Conservation (phyloP, 1,140 invertebrate genomes). For the Brachionus angularis region DNA sequence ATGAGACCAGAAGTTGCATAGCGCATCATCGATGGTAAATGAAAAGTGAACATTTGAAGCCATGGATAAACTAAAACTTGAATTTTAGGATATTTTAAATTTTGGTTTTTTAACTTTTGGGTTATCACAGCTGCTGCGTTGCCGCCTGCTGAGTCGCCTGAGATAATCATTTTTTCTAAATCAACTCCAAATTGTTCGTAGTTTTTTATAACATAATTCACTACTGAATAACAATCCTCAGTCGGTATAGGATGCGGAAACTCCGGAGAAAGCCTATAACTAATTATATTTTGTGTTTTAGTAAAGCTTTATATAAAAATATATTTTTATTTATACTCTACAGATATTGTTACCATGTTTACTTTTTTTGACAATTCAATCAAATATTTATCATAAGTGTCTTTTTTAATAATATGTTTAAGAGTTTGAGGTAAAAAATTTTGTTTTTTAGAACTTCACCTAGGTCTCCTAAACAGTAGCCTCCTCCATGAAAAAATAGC, state of each 20-base stretch:
- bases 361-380: conserved; percentile 14
- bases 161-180: conserved; percentile 6
- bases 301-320: neutral
- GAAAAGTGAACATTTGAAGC: conserved; percentile 42
- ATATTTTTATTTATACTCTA: conserved; percentile 47
- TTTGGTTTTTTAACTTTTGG: conserved; percentile 12
- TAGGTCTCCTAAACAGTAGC: neutral
- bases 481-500: conserved; percentile 38
- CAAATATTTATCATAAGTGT: conserved; percentile 35
- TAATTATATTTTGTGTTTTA: neutral
- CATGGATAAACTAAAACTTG: conserved; percentile 40
- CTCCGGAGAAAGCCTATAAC: conserved; percentile 30
- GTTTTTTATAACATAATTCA: neutral
- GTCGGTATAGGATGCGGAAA: conserved; percentile 17
- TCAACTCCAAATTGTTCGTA: conserved; percentile 9
- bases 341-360: conserved; percentile 48
- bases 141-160: conserved; percentile 38
- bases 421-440: neutral
- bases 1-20: neutral
- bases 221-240: conserved; percentile 16
- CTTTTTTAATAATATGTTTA: neutral
- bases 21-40: neutral
- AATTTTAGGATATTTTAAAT: conserved; percentile 1
- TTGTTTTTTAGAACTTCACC: conserved; percentile 6
- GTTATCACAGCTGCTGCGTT: conserved; percentile 26